Conservation (phyloP, 2,113 vertebrate genomes). For the Aramus guarauna region DNA sequence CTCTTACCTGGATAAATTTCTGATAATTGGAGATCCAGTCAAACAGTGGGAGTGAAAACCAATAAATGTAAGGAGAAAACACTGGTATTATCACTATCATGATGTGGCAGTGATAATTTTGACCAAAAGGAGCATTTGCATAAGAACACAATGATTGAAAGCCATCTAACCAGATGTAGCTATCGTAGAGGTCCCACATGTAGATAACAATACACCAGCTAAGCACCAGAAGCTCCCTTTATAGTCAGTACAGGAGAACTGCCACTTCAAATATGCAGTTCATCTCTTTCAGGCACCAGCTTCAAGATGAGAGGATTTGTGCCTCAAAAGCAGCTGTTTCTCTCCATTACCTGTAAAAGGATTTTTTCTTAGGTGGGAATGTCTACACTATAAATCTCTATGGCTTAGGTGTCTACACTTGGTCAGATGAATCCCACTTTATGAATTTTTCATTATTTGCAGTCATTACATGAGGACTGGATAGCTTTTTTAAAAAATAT, state of each 20-base stretch:
- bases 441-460: constrained; percentile 42
- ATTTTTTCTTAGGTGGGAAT: constrained; percentile 2
- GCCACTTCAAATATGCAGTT: not conserved
- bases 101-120: not conserved
- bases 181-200: not conserved
- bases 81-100: not conserved
- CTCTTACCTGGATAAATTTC: not conserved
- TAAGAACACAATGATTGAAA: not conserved
- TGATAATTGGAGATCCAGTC: not conserved
- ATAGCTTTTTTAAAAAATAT: not conserved
- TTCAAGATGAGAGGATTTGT: constrained; percentile 2
- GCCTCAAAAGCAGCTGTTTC: constrained; percentile 26
- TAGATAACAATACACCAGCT: not conserved
- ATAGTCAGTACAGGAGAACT: not conserved
- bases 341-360: constrained; percentile 22
- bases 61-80: not conserved
- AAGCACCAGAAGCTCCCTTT: not conserved
- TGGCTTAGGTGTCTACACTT: not conserved
- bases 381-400: constrained; percentile 9
- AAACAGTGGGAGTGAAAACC: not conserved
- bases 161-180: not conserved
- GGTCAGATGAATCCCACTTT: not conserved
- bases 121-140: not conserved
- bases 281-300: not conserved
- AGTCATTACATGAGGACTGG: not conserved